A percentile compares a stretch with the other conserved stretches of the same genome.
Conservation (phyloP, 2,113 vertebrate species). For the Microcebus jonahi region DNA sequence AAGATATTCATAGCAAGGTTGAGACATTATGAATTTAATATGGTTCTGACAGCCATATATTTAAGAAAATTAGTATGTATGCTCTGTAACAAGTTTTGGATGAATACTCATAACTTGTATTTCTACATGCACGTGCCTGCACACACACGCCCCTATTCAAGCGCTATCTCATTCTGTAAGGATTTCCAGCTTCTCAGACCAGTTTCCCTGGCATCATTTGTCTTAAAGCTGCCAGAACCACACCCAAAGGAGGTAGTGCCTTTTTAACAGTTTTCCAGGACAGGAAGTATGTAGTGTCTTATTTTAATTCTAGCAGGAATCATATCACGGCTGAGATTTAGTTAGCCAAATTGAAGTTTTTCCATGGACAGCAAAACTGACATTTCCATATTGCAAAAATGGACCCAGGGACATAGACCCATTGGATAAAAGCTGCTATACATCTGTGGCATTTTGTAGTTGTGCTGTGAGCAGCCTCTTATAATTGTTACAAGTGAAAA, state of each 20-base stretch:
- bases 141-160: background rate
- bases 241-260: background rate
- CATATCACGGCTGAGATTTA: background rate
- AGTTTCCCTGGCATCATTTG: background rate
- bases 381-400: background rate
- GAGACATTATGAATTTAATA: background rate
- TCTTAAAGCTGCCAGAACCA: background rate
- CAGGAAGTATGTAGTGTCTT: background rate
- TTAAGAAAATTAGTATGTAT: background rate
- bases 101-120: background rate
- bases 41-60: background rate
- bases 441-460: background rate
- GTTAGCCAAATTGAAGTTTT: conserved; percentile 7
- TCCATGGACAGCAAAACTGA: background rate
- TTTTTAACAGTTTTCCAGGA: conserved; percentile 1
- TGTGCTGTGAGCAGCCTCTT: background rate
- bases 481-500: background rate
- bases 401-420: background rate
- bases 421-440: background rate
- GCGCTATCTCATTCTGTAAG: background rate
- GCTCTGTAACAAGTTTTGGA: background rate
- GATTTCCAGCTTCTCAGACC: background rate
- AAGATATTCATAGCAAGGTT: background rate
- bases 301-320: background rate
- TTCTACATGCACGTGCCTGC: background rate